phyloP scores from a whole-genome alignment of 2,888 invertebrate genomes.

The Pristionchus fissidentatus region DNA sequence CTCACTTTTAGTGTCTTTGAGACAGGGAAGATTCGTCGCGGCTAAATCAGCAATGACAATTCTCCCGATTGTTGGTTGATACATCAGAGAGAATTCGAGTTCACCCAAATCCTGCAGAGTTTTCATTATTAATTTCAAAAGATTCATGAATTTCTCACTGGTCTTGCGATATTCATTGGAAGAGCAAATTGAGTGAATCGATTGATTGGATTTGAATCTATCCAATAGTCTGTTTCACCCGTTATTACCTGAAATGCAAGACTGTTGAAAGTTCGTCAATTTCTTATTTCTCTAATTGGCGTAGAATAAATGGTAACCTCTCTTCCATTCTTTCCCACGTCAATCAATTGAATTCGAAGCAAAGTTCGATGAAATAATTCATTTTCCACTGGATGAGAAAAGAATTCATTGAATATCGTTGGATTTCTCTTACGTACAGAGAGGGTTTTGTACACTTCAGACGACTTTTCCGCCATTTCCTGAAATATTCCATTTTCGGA shows the following conservation, averaged over 20 bases:
- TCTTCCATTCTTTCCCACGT: constrained; percentile 23
- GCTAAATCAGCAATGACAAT: not conserved
- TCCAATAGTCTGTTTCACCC: constrained; percentile 45
- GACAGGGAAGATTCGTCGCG: constrained; percentile 40
- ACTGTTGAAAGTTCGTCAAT: too few species aligned
- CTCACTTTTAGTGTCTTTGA: not conserved
- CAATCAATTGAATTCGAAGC: constrained; percentile 34
- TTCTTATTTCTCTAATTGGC: not conserved
- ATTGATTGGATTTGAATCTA: constrained; percentile 40
- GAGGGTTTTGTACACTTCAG: constrained; percentile 1
- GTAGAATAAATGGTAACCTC: not conserved
- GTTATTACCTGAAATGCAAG: constrained; percentile 26
- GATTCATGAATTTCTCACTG: not conserved
- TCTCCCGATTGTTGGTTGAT: constrained; percentile 41
- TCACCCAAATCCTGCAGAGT: constrained; percentile 48
- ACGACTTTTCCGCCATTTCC: constrained; percentile 27
- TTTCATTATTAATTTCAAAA: too few species aligned
- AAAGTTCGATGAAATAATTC: constrained; percentile 36
- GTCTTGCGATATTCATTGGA: constrained; percentile 30
- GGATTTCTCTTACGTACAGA: constrained; percentile 34
- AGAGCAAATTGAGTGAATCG: constrained; percentile 41
- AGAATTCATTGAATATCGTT: constrained; percentile 45
- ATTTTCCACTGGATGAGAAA: not conserved
- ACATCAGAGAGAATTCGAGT: constrained; percentile 46
- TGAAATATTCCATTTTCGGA: not conserved